Percentiles rank a stretch among this genome's conserved stretches.
Conservation (phyloP, 2,888 invertebrate species). For the Rhimphoctona megacephalus region DNA sequence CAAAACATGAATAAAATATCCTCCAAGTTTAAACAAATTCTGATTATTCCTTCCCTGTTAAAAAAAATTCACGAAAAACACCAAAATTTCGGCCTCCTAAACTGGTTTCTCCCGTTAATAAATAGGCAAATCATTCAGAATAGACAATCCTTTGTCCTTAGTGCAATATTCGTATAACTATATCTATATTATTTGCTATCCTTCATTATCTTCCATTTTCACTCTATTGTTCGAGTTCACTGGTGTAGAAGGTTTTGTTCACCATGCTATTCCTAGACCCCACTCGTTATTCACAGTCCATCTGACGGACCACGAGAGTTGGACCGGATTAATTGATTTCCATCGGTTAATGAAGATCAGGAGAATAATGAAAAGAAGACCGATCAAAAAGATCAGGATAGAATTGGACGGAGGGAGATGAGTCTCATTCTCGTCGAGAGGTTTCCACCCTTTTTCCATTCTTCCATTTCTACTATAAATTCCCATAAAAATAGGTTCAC, state of each 20-base stretch:
- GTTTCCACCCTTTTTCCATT: constrained; percentile 19
- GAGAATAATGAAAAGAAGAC: constrained; percentile 23
- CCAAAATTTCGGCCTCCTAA: no score
- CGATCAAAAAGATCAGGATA: background rate
- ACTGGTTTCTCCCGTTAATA: no score
- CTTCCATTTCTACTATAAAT: constrained; percentile 32
- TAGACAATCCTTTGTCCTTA: constrained; percentile 8
- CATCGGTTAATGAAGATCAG: constrained; percentile 60
- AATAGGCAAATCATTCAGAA: constrained; percentile 34
- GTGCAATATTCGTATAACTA: background rate
- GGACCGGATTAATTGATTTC: constrained; percentile 63
- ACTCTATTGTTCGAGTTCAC: constrained; percentile 44
- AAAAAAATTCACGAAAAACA: no score
- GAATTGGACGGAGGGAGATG: constrained; percentile 27
- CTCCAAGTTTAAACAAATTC: no score
- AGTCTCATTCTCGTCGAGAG: constrained; percentile 36
- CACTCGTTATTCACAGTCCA: constrained; percentile 57
- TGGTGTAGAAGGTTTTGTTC: constrained; percentile 29
- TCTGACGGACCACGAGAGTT: constrained; percentile 30
- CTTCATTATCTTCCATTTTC: constrained; percentile 29
- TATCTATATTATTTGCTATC: background rate
- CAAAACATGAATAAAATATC: no score
- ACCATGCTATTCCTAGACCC: constrained; percentile 10
- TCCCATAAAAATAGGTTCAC: constrained; percentile 37
- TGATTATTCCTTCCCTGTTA: no score